Base-by-base conservation (phyloP, 2,888 invertebrate genomes). In the Lottia scabra region DNA sequence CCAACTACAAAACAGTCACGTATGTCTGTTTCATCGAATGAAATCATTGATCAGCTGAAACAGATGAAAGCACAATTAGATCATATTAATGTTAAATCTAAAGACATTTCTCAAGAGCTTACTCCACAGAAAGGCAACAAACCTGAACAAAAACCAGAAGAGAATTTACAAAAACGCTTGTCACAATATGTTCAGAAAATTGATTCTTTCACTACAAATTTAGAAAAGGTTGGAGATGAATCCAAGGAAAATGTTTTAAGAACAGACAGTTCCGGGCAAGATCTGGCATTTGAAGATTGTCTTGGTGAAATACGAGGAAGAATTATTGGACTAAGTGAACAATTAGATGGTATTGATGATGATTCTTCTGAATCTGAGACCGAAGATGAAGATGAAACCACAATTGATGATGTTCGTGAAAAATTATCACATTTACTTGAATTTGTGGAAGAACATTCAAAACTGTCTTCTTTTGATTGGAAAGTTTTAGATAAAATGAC, bases 11-110 rank as follows among this genome's bases (percentile, higher is more conserved):
- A 30, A 30, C 45, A 48, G 19, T 65, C 67, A 27, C 12, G 69
- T 16, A n/a, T 63, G 46, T 67, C 73, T 23, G 30, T 73, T 12
- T 63, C 73, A 3, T 45, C 71, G 0, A 63, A 26, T 38, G 80
- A 81, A 56, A 71, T 67, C 26, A 70, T 83, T 44, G 69, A 81
- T 19, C 73, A 75, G 44, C 68, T 86, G 62, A 81, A 83, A 67
- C 81, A 83, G 73, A 83, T 86, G 80, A 83, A 82, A 64, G 70
- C 63, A 43, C 83, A 84, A 71, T 74, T 86, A 23, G 78, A 83
- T 71, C 64, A 70, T 0, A 80, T 84, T 16, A 83, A 82, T 71
- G 65, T 63, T 38, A 83, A 80, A 69, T 78, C 85, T 10, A 79
- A 79, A 67, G 79, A 81, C 46, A 72, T 85, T 10, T 79, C 82